Base-by-base conservation (phyloP, 2,113 vertebrate species). In the Noturus placidus region DNA sequence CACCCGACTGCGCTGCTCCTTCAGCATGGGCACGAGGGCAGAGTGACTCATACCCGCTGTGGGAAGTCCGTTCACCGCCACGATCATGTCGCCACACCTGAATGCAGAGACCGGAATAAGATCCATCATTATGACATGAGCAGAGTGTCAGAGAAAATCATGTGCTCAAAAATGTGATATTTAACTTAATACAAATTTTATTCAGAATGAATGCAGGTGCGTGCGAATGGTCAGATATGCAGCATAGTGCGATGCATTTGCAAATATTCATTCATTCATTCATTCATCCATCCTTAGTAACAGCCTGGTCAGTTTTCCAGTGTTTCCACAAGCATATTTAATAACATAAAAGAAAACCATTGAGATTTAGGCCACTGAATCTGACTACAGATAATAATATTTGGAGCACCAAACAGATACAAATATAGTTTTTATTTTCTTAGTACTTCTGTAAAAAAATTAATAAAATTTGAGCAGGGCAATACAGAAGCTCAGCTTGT, bases 21-120 rank as follows among this genome's bases (percentile, higher is more conserved):
- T 99, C 94, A 99, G 90, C 98, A 99, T 99, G 87, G 98, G 98
- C 63, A 99, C 98, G 2, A 99, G 93, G 0, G 98, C 98, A 0
- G 98, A 99, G 93, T 99, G 98, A 94, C 98, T 99, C 98, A 99
- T 99, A 88, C 98, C 98, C 82, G 97, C 96, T 0, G 98, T 99
- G 0, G 97, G 97, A 1, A 99, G 94, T 90, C 97, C 95, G 0
- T 99, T 99, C 52, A 99, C 98, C 0, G 98, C 98, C 78, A 99
- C 96, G 19, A 99, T 99, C 98, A 99, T 99, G 92, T 99, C 98
- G 0, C 98, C 98, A 80, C 98, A 99, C 93, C 98, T 99, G 86
- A 56, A 92, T 90, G 67, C 88, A 90, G 78, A 72, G 27, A 91
- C 54, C n/a, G 33, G 59, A 61, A 82, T 38, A 82, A 69, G 38